A percentile compares a stretch with the other conserved stretches of the same genome.
These are phyloP conservation scores for Elachura formosa DNA, from an alignment of 2,113 vertebrate species.

Conservation along the genomic window DNA sequence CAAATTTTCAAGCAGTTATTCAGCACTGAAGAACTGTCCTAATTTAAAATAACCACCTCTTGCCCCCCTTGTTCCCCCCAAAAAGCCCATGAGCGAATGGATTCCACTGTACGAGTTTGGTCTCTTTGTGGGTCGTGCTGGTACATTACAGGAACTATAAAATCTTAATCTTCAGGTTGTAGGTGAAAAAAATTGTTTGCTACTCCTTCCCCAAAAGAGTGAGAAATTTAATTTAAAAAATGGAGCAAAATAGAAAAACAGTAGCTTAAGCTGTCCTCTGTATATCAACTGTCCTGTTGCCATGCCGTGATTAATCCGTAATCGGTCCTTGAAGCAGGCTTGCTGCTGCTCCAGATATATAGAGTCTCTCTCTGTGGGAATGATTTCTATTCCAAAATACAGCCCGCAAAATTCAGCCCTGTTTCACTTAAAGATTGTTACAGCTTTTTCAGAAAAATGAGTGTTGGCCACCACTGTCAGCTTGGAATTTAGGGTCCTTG, in stretches of 20 bases:
- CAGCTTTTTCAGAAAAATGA: conserved; percentile 52
- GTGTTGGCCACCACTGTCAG: conserved; percentile 13
- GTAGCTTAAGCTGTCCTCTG: conserved; percentile 23
- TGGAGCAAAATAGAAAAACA: conserved; percentile 18
- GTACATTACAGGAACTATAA: background rate
- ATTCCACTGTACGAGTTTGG: background rate
- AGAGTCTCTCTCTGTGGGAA: background rate
- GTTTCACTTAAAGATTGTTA: background rate
- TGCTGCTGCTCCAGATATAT: background rate
- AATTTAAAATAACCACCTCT: background rate
- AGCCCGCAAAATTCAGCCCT: background rate
- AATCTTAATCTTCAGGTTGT: background rate
- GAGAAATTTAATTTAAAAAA: conserved; percentile 15
- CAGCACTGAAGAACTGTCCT: background rate
- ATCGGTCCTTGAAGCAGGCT: conserved; percentile 19
- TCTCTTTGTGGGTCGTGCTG: background rate
- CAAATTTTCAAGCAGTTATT: background rate
- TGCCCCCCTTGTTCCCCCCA: fast-evolving
- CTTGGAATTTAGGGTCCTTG: conserved; percentile 50
- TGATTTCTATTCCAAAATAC: conserved; percentile 38
- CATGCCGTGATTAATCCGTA: background rate
- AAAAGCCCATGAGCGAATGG: background rate
- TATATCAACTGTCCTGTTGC: background rate
- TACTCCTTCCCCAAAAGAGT: background rate
- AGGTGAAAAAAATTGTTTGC: background rate